phyloP scores from a whole-genome alignment of 2,797 vertebrate species.

The Crypturellus tataupa region DNA sequence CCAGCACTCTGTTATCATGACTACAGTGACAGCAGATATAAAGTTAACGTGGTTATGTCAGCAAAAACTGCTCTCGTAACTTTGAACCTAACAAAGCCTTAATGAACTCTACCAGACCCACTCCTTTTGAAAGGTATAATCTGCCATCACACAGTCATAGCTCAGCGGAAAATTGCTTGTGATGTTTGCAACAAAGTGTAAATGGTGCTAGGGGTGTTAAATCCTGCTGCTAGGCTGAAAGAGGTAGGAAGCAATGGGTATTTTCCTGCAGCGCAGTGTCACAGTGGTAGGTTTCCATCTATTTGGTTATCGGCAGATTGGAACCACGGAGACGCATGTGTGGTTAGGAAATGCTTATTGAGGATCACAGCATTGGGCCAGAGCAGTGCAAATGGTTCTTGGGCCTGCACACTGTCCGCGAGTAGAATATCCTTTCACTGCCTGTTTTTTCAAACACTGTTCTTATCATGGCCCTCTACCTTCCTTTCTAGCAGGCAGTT shows the following conservation, averaged over 20 bases:
- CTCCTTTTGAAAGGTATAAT: neutral
- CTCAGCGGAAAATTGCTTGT: neutral
- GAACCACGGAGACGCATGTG: accelerated
- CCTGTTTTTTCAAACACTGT: neutral
- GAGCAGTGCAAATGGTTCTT: neutral
- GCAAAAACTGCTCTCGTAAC: neutral
- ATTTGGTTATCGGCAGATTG: neutral
- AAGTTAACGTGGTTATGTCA: neutral
- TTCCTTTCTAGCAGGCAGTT: neutral
- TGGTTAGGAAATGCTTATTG: neutral
- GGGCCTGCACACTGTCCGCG: neutral
- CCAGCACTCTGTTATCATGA: accelerated
- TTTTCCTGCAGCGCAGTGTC: neutral
- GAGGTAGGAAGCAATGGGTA: neutral
- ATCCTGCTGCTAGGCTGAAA: neutral
- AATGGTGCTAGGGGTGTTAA: neutral
- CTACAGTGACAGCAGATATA: neutral
- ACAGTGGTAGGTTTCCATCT: neutral
- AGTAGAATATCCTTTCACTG: neutral
- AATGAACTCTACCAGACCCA: neutral
- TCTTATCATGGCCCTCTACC: neutral
- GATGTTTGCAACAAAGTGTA: neutral
- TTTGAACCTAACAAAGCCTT: neutral
- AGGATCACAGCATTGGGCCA: neutral
- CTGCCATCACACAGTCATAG: neutral